Conservation (phyloP, 2,797 vertebrate species). For the Rhynchonycteris naso region DNA sequence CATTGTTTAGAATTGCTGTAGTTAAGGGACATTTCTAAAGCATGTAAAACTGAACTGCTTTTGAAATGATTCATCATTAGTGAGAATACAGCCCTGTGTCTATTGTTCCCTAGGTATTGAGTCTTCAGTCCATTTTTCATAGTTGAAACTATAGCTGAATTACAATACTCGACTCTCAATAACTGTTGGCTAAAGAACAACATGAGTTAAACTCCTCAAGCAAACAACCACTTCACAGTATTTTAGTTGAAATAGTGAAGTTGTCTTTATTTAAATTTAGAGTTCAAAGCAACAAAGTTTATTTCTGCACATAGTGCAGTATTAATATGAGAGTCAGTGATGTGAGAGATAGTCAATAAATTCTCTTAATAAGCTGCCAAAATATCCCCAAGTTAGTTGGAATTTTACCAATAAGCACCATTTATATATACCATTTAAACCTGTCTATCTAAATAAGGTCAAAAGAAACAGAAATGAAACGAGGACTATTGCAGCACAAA, state of each 20-base stretch:
- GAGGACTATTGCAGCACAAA: not conserved
- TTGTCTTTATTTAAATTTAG: not conserved
- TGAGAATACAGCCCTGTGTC: not conserved
- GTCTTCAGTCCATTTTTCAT: not conserved
- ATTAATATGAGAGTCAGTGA: not conserved
- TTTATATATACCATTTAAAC: not conserved
- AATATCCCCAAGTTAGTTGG: not conserved
- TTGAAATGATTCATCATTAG: not conserved
- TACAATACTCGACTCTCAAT: not conserved
- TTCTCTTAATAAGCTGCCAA: not conserved
- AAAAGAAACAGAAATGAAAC: conserved; percentile 15
- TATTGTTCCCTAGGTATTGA: not conserved
- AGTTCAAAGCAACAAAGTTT: not conserved
- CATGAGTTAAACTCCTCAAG: not conserved
- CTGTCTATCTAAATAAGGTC: not conserved
- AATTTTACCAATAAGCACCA: conserved; percentile 22
- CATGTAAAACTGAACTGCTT: not conserved
- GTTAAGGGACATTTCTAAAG: not conserved
- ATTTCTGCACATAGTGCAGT: not conserved
- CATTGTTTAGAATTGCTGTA: not conserved
- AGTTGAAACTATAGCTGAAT: not conserved
- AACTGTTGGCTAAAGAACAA: not conserved
- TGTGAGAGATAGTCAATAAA: not conserved
- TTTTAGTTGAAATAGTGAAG: not conserved
- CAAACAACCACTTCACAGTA: not conserved